Base-by-base conservation (phyloP, 2,888 invertebrate genomes). In the Drosophila emarginata region DNA sequence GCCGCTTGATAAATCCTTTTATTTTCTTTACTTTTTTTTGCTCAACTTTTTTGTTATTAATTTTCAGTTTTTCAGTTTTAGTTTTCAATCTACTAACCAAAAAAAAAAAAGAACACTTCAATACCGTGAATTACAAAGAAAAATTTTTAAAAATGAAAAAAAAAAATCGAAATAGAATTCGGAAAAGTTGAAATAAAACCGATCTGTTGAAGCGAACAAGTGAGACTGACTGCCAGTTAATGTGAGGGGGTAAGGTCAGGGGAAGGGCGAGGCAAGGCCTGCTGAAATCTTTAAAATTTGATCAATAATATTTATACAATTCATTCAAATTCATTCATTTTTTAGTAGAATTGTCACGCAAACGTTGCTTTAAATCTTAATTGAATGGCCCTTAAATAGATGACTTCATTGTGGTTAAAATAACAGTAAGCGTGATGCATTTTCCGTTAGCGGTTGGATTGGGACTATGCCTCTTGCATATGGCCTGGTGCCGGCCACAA, bases 401-500 rank as follows among this genome's bases (percentile, higher is more conserved):
- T 26, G 26, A 23, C 61, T 40, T 7, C 23, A 1, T 9, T 45
- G 14, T 18, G 5, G 56, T 21, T 2, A 12, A 0, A 36, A 1
- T 28, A 21, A 58, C 66, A 72, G 79, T 78, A 53, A 53, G 21
- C 36, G 54, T 51, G 58, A 64, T 84, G 84, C 60, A 64, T 11
- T 36, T 57, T 14, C 50, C 28, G 62, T 6, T 64, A 65, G 4
- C 21, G 11, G 54, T 74, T 73, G 45, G 83, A 21, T 3, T 67
- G 4, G 7, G 68, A 37, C 28, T 68, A 21, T 23, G 53, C 36
- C 39, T 54, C 1, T 12, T 72, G 5, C 15, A 36, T 6, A 5
- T 51, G 78, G 80, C 61, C 63, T 57, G 36, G 53, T 18, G 64
- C 37, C 51, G 50, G 7, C 66, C 63, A 21, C 54, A 53, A 1